A percentile compares a stretch with the other conserved stretches of the same genome.
phyloP scores from a whole-genome alignment of 1,140 invertebrate genomes.

The Brachionus plicatilis region DNA sequence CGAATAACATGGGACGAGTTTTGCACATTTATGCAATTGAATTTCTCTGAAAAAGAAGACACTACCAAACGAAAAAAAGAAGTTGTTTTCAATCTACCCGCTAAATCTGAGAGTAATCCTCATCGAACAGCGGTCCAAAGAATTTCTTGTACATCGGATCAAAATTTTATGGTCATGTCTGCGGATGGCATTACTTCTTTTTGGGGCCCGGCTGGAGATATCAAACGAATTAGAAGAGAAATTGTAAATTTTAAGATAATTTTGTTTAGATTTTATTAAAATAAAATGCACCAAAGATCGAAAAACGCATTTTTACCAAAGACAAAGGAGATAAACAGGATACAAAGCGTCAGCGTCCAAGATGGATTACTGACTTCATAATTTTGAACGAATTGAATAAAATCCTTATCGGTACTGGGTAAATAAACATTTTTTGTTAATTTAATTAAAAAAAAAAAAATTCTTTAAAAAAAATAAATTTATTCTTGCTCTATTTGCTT shows the following conservation, averaged over 20 bases:
- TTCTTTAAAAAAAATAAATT: too few species aligned
- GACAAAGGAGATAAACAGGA: constrained; percentile 30
- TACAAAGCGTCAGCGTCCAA: constrained; percentile 45
- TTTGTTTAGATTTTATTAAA: not conserved
- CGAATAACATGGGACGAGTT: constrained; percentile 55
- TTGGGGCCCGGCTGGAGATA: constrained; percentile 49
- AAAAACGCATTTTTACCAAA: not conserved
- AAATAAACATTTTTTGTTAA: constrained; percentile 32
- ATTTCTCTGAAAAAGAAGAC: constrained; percentile 55
- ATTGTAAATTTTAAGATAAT: constrained; percentile 45
- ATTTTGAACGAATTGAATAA: constrained; percentile 55
- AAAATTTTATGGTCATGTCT: constrained; percentile 52
- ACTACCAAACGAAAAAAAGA: constrained; percentile 47
- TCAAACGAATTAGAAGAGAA: constrained; percentile 50
- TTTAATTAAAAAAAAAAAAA: not conserved
- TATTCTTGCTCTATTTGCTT: constrained; percentile 1
- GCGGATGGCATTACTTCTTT: constrained; percentile 54
- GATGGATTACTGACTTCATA: constrained; percentile 56
- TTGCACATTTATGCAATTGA: constrained; percentile 56
- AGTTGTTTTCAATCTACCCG: constrained; percentile 52
- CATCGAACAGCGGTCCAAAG: constrained; percentile 51
- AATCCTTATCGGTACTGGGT: constrained; percentile 55
- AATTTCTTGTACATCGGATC: constrained; percentile 50
- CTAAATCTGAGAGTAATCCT: constrained; percentile 49
- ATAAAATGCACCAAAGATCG: not conserved